Evolutionary conservation across 2,888 invertebrate genomes (phyloP).

Genomic region (Nineta flava): DNA sequence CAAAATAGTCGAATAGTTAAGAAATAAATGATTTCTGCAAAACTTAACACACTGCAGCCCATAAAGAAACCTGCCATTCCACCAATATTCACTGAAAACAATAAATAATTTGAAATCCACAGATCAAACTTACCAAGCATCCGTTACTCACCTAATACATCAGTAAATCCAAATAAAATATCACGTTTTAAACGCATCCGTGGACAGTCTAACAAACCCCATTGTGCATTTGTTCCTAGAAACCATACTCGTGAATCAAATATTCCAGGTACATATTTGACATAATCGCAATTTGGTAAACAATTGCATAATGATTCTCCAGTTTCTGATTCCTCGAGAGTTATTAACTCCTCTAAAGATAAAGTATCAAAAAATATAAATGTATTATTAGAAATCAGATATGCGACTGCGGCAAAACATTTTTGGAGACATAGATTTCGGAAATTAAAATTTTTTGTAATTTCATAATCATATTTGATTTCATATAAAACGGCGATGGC

Average conservation of each 20-base stretch:
- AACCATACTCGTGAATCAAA: conserved; percentile 38
- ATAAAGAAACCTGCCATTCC: conserved; percentile 64
- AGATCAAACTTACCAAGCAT: too few relatives aligned
- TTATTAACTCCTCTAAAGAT: conserved; percentile 17
- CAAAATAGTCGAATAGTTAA: conserved; percentile 46
- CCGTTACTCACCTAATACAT: conserved; percentile 44
- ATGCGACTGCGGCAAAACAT: too few relatives aligned
- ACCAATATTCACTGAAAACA: conserved; percentile 51
- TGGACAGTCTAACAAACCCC: conserved; percentile 59
- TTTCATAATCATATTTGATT: too few relatives aligned
- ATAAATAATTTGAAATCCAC: too few relatives aligned
- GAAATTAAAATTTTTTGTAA: too few relatives aligned
- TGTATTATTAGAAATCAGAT: too few relatives aligned
- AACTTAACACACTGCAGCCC: conserved; percentile 61
- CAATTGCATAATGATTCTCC: conserved; percentile 43
- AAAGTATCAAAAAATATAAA: too few relatives aligned
- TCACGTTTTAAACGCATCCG: conserved; percentile 52
- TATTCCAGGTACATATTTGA: conserved; percentile 45
- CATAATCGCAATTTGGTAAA: conserved; percentile 50
- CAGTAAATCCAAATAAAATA: conserved; percentile 58
- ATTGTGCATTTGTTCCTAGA: conserved; percentile 52
- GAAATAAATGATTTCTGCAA: conserved; percentile 59
- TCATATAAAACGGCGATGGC: too few relatives aligned
- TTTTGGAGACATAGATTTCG: too few relatives aligned
- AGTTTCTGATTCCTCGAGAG: conserved; percentile 25